Evolutionary conservation across 92 coral and sea anemone species (phyloP).

Genomic region (Blastomussa wellsi): DNA sequence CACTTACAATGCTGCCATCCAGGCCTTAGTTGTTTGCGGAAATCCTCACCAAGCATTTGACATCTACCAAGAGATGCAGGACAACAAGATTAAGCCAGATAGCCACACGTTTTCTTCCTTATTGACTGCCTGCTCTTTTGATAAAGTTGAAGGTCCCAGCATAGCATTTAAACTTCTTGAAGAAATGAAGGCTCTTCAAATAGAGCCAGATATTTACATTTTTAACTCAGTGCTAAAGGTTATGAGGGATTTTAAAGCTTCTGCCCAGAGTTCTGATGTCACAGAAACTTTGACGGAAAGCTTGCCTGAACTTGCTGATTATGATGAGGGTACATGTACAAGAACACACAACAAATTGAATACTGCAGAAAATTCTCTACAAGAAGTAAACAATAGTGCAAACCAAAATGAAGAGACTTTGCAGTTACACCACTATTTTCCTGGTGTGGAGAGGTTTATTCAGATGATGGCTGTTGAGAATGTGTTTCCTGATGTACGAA

Average conservation of each 20-base stretch:
- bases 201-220: slow-evolving; percentile 73
- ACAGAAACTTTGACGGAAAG: too few species aligned
- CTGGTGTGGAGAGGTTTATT: slow-evolving; percentile 69
- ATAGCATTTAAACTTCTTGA: slow-evolving; percentile 61
- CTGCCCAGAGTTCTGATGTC: not conserved
- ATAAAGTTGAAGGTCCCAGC: slow-evolving; percentile 54
- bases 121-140: slow-evolving; percentile 65
- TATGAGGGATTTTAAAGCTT: slow-evolving; percentile 53
- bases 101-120: slow-evolving; percentile 69
- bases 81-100: slow-evolving; percentile 52
- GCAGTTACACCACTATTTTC: slow-evolving; percentile 42
- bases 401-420: slow-evolving; percentile 1
- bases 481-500: slow-evolving; percentile 80
- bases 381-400: not conserved
- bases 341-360: not conserved
- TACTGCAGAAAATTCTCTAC: not conserved
- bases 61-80: slow-evolving; percentile 58
- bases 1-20: slow-evolving; percentile 84
- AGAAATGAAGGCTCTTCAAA: slow-evolving; percentile 67
- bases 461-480: slow-evolving; percentile 85
- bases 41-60: slow-evolving; percentile 58
- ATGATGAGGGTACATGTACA: not conserved
- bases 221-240: slow-evolving; percentile 74
- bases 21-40: slow-evolving; percentile 73
- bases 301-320: not conserved